Evolutionary conservation across 2,113 vertebrate species (phyloP).

Genomic region (Chloebia gouldiae): DNA sequence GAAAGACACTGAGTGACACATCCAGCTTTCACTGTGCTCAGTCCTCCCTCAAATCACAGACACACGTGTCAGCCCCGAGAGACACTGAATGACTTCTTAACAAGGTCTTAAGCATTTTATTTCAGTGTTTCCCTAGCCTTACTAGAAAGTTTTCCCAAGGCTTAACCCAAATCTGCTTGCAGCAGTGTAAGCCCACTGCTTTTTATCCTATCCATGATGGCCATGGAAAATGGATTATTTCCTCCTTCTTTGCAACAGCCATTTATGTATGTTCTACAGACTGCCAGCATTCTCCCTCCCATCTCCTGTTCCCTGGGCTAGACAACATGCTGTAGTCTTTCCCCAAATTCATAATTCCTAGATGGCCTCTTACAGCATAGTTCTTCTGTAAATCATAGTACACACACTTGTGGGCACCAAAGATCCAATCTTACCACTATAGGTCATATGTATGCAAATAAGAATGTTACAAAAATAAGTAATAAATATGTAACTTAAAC

Average conservation of each 20-base stretch:
- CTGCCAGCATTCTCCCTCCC: neutral
- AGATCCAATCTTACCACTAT: neutral
- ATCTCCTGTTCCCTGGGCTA: neutral
- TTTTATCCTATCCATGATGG: neutral
- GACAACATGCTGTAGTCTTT: neutral
- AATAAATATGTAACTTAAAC: neutral
- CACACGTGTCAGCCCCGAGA: neutral
- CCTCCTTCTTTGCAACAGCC: neutral
- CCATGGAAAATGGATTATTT: slow-evolving; percentile 16
- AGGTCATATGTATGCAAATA: neutral
- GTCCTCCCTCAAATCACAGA: neutral
- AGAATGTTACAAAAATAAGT: neutral
- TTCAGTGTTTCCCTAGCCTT: neutral
- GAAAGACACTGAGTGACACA: neutral
- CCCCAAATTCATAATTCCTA: neutral
- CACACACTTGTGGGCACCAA: neutral
- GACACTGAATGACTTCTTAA: neutral
- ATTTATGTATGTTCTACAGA: neutral
- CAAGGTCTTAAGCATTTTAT: neutral
- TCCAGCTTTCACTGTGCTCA: neutral
- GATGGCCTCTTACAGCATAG: neutral
- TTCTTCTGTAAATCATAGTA: neutral
- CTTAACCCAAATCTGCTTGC: neutral
- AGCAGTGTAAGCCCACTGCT: neutral
- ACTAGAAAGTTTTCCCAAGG: neutral